Base-by-base conservation (phyloP, 2,113 vertebrate genomes). In the Pipa parva region DNA sequence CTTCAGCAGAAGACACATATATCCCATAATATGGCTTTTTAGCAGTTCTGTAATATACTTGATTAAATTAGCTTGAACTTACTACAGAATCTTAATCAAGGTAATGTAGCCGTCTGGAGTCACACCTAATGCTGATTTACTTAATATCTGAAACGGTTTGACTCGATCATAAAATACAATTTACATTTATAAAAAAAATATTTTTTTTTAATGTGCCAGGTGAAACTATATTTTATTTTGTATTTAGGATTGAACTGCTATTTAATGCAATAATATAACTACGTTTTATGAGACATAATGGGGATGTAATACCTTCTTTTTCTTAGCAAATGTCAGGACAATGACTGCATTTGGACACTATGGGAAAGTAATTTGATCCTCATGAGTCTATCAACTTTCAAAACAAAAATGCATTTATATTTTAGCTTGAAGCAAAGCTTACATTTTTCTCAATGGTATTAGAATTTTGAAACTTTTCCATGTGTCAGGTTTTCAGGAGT, bases 51-150 rank as follows among this genome's bases (percentile, higher is more conserved):
- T 26, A 61, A 54, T 61, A 25, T 54, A 61, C 58, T 59, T 70
- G 66, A 70, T 70, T 52, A 54, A 50, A 59, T 49, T 33, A 26
- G 48, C 39, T 39, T 36, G 36, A 20, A 54, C 57, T 60, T 45
- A 61, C 57, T 61, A 27, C 57, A 46, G 58, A 68, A 68, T 68
- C 58, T 70, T 61, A 70, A 70, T 70, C 66, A 70, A 25, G 49
- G 66, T 70, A 70, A 70, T 70, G 60, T 54, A 70, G 66, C 45
- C 54, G 48, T 70, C 58, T 70, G 33, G 42, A 37, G 12, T 54
- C 45, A 48, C 66, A 61, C 66, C 51, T 70, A 61, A 61, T 70
- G 52, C 66, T 54, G 66, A 60, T 70, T 70, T 70, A 61, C 48
- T 60, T 54, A 70, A 70, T 70, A 70, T 61, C 60, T 61, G 33